Evolutionary conservation across 2,113 vertebrate species (phyloP), one percentile per base, ranked within the genome.

Genomic region (Glareola pratincola): DNA sequence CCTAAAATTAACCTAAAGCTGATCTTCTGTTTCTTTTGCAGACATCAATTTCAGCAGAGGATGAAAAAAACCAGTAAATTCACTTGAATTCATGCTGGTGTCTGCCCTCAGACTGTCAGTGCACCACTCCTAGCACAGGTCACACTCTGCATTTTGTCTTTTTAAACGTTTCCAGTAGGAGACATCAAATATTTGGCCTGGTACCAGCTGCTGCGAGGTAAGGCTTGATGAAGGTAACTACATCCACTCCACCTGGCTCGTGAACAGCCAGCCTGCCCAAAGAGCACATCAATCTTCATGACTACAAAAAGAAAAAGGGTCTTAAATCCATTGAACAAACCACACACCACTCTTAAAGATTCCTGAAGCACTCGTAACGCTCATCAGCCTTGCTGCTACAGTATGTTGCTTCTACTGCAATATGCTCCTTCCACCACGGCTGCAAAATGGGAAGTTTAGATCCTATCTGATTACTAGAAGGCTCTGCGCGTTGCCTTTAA

Each of bases 81-180:
- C 34, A 59, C 53, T 63, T 57, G 12, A 80, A 66, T 17, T 53
- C 27, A 17, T 3, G 10, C 66, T 6, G 22, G 14, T 45, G 19
- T 60, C 68, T 91, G 59, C 60, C 68, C 95, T 80, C 47, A 67
- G 5, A 43, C 1, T 43, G 6, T 27, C 71, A 67, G 21, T 41
- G 36, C 34, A 68, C 36, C 57, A 56, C 17, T 41, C 30, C 54
- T 50, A 54, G 10, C 59, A 63, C 47, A 84, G 39, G 36, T 72
- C 64, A 68, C 60, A 75, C 84, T 53, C 76, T 68, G 56, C 48
- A 68, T 92, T 92, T 48, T 75, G 54, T 60, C 60, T 93, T 94
- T 94, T 71, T 56, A 63, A 78, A 93, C 48, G 43, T 43, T 92
- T 88, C 75, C 88, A 93, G 85, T 17, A 86, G 76, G 56, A 93